Percentiles rank a stretch among this genome's conserved stretches.
phyloP scores from a whole-genome alignment of 2,888 invertebrate genomes.

The Heteromyza rotundicornis region DNA sequence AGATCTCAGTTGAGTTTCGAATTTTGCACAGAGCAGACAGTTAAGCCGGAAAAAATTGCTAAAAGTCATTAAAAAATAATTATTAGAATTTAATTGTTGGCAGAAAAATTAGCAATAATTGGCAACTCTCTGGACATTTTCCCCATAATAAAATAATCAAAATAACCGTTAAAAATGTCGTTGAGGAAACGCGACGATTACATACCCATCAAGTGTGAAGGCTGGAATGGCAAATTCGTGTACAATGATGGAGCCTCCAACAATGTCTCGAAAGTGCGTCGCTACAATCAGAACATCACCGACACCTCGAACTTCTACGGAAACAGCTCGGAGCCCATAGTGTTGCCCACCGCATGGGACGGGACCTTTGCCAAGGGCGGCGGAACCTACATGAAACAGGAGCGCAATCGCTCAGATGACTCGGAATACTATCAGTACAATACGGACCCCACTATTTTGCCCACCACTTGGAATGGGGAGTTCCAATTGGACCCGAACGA shows the following conservation, averaged over 20 bases:
- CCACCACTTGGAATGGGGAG: constrained; percentile 58
- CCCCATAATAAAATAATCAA: constrained; percentile 11
- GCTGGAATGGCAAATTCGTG: constrained; percentile 61
- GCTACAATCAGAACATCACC: constrained; percentile 57
- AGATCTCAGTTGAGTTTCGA: constrained; percentile 28
- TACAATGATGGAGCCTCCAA: constrained; percentile 53
- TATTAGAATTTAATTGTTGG: too few relatives aligned
- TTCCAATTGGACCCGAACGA: constrained; percentile 58
- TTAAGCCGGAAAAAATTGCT: background rate
- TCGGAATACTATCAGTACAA: constrained; percentile 54
- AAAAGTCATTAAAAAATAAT: too few relatives aligned
- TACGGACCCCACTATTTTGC: constrained; percentile 52
- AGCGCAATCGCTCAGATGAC: constrained; percentile 59
- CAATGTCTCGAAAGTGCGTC: constrained; percentile 56
- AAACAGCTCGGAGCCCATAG: constrained; percentile 50
- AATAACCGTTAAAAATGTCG: constrained; percentile 44
- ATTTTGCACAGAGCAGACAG: constrained; percentile 25
- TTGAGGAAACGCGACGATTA: constrained; percentile 50
- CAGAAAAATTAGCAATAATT: too few relatives aligned
- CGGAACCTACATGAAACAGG: constrained; percentile 49
- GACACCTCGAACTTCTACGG: constrained; percentile 59
- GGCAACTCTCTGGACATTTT: too few relatives aligned
- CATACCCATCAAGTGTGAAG: constrained; percentile 62
- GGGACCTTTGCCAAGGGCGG: constrained; percentile 58
- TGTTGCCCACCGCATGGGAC: constrained; percentile 59